Conservation (phyloP, 2,888 invertebrate genomes). For the Chymomyza amoena region DNA sequence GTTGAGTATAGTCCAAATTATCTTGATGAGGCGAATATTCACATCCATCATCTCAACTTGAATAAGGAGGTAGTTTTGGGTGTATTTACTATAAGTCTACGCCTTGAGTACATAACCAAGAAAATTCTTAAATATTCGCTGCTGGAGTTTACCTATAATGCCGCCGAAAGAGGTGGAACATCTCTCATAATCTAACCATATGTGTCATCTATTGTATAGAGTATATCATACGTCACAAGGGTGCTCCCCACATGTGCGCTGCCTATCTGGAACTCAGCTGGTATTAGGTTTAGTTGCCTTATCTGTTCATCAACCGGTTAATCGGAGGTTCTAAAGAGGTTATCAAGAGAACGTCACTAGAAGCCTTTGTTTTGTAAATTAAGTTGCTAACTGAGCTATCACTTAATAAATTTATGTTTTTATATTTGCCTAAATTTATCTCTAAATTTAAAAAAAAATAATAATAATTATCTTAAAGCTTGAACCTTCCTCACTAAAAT, state of each 20-base stretch:
- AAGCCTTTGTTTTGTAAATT: too few species aligned
- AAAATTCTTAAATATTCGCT: conserved; percentile 66
- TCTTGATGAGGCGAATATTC: too few species aligned
- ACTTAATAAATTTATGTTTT: too few species aligned
- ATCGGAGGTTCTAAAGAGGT: conserved; percentile 13
- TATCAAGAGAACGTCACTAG: too few species aligned
- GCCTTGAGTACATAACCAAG: conserved; percentile 73
- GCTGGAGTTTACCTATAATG: conserved; percentile 75
- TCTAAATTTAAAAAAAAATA: too few species aligned
- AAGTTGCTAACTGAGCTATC: too few species aligned
- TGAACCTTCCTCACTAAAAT: too few species aligned
- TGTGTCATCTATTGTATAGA: conserved; percentile 79
- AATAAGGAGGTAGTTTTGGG: conserved; percentile 69
- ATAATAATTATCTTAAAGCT: too few species aligned
- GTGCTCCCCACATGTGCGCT: conserved; percentile 76
- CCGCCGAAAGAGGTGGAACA: conserved; percentile 75
- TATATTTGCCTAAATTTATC: too few species aligned
- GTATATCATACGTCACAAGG: conserved; percentile 78
- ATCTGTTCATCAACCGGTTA: conserved; percentile 29
- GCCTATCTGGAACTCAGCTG: conserved; percentile 75
- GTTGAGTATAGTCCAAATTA: not conserved
- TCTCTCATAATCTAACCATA: conserved; percentile 77
- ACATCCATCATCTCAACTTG: conserved; percentile 74
- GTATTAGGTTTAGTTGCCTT: too few species aligned
- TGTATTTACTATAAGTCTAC: conserved; percentile 77